Conservation (phyloP, 2,888 invertebrate species). For the Galerucella calmariensis region DNA sequence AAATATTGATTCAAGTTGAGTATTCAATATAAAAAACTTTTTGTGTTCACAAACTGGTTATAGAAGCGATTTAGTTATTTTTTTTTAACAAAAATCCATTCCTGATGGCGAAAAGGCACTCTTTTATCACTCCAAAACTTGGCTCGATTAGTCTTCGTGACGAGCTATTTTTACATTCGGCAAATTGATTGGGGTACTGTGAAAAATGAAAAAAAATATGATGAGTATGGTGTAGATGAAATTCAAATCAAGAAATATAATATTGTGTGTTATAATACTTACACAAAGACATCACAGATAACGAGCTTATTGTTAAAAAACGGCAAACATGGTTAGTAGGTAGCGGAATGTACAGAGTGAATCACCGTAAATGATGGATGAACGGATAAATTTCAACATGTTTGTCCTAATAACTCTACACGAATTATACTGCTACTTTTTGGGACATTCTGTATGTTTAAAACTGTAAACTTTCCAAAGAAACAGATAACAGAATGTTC, state of each 20-base stretch:
- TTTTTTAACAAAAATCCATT: slow-evolving; percentile 34
- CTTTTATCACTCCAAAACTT: slow-evolving; percentile 48
- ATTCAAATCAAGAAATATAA: slow-evolving; percentile 6
- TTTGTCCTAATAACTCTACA: too few species aligned
- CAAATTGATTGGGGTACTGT: slow-evolving; percentile 55
- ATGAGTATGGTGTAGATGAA: slow-evolving; percentile 8
- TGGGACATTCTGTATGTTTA: too few species aligned
- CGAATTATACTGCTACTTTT: too few species aligned
- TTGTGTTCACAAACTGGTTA: slow-evolving; percentile 8
- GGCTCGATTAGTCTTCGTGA: slow-evolving; percentile 49
- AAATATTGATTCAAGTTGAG: background rate
- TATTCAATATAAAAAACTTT: background rate
- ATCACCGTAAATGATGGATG: too few species aligned
- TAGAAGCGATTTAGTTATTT: slow-evolving; percentile 17
- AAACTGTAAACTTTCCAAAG: too few species aligned
- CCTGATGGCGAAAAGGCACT: slow-evolving; percentile 32
- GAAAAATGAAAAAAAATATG: slow-evolving; percentile 47
- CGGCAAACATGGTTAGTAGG: slow-evolving; percentile 34
- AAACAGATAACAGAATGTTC: too few species aligned
- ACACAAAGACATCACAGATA: slow-evolving; percentile 22
- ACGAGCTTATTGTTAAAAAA: slow-evolving; percentile 33
- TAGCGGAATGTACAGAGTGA: slow-evolving; percentile 15
- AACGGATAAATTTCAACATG: too few species aligned
- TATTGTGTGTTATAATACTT: slow-evolving; percentile 34
- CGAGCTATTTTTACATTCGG: slow-evolving; percentile 53